phyloP scores from a whole-genome alignment of 2,888 invertebrate species.

The Argynnis bischoffii region DNA sequence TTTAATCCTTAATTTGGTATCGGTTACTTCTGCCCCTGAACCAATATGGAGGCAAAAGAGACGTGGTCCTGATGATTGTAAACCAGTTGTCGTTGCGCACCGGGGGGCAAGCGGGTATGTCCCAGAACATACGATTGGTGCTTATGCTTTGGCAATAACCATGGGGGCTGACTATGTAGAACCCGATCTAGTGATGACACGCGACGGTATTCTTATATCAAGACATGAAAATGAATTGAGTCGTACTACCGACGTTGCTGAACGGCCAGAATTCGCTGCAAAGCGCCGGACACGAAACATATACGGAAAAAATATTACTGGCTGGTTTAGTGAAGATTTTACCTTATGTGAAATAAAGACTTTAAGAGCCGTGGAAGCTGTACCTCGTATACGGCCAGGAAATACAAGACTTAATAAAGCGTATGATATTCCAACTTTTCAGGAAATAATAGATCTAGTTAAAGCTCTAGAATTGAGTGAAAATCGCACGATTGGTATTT shows the following conservation, averaged over 20 bases:
- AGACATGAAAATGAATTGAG: conserved; percentile 71
- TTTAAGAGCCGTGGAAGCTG: conserved; percentile 62
- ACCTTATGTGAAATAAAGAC: conserved; percentile 70
- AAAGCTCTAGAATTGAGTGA: conserved; percentile 63
- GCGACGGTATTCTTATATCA: conserved; percentile 63
- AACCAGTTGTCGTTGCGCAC: conserved; percentile 63
- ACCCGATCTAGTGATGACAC: conserved; percentile 73
- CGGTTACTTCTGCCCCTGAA: not conserved
- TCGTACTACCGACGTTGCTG: conserved; percentile 61
- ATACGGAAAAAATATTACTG: conserved; percentile 54
- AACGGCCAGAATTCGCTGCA: conserved; percentile 58
- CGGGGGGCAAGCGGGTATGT: conserved; percentile 74
- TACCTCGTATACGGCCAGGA: conserved; percentile 63
- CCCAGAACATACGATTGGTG: conserved; percentile 72
- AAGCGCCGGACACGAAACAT: conserved; percentile 59
- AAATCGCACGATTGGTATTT: conserved; percentile 64
- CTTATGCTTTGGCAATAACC: conserved; percentile 69
- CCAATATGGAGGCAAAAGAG: conserved; percentile 2
- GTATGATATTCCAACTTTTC: conserved; percentile 63
- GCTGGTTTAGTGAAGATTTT: conserved; percentile 76
- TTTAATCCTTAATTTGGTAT: conserved; percentile 4
- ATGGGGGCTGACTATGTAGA: conserved; percentile 75
- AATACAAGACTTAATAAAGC: conserved; percentile 65
- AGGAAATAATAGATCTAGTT: conserved; percentile 70
- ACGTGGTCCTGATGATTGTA: conserved; percentile 50